Conservation (phyloP, 2,888 invertebrate species). For the Graphium colonna region DNA sequence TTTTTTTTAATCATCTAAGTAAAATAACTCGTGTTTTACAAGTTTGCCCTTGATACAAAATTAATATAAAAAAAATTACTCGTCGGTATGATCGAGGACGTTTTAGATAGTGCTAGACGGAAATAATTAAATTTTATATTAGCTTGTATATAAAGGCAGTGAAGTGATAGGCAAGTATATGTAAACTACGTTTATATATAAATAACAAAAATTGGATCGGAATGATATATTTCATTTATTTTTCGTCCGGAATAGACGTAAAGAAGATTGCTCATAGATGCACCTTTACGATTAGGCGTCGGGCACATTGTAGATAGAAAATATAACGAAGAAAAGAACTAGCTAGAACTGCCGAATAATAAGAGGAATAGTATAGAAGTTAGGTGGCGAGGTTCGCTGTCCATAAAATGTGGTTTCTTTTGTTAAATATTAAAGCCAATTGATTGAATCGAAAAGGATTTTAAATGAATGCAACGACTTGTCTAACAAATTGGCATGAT, state of each 20-base stretch:
- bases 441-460: no score
- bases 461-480: no score
- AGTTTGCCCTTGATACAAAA: slow-evolving; percentile 48
- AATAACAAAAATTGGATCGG: slow-evolving; percentile 3
- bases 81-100: slow-evolving; percentile 21
- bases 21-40: slow-evolving; percentile 42
- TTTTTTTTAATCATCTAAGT: slow-evolving; percentile 44
- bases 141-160: slow-evolving; percentile 60
- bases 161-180: slow-evolving; percentile 31
- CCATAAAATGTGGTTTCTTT: slow-evolving; percentile 3
- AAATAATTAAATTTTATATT: slow-evolving; percentile 24
- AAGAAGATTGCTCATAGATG: slow-evolving; percentile 69
- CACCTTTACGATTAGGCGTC: slow-evolving; percentile 60
- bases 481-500: no score
- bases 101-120: slow-evolving; percentile 29
- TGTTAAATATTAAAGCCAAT: not conserved
- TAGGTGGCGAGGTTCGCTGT: slow-evolving; percentile 8
- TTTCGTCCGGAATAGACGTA: slow-evolving; percentile 54
- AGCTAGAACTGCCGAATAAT: slow-evolving; percentile 65
- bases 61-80: slow-evolving; percentile 8
- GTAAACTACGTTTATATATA: slow-evolving; percentile 5
- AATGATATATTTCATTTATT: not conserved
- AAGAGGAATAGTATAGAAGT: slow-evolving; percentile 35
- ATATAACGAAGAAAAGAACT: slow-evolving; percentile 41
- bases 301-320: slow-evolving; percentile 62